Percentiles rank a stretch among this genome's conserved stretches.
These are phyloP conservation scores for Corydoras maculifer DNA, from an alignment of 2,113 vertebrate genomes.

Conservation along the genomic window DNA sequence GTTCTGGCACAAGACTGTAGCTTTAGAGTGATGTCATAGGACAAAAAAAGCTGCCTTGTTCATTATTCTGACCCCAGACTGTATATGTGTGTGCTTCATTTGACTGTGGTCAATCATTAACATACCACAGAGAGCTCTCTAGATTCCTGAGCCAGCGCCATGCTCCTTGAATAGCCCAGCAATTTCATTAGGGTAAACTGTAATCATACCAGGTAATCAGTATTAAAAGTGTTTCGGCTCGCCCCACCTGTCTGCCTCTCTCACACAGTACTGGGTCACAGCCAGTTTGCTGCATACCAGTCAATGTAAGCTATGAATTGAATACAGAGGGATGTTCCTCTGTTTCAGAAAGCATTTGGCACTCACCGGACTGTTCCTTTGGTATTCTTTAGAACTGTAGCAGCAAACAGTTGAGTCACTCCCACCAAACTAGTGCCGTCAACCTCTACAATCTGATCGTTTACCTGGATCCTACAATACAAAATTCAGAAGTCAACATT, in stretches of 20 bases:
- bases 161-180: not conserved
- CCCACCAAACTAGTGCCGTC: slow-evolving; percentile 85
- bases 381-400: slow-evolving; percentile 88
- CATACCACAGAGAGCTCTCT: slow-evolving; percentile 6
- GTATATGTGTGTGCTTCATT: slow-evolving; percentile 31
- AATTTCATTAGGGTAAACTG: slow-evolving; percentile 13
- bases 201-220: slow-evolving; percentile 6
- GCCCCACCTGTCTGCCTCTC: slow-evolving; percentile 1
- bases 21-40: not conserved
- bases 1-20: not conserved
- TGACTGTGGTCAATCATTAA: slow-evolving; percentile 45
- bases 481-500: slow-evolving; percentile 8
- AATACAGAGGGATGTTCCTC: too few relatives aligned
- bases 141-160: not conserved
- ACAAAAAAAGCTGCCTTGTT: slow-evolving; percentile 8
- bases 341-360: not conserved
- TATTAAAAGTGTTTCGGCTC: slow-evolving; percentile 1
- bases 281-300: not conserved
- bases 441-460: slow-evolving; percentile 91
- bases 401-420: slow-evolving; percentile 88
- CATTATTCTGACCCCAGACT: slow-evolving; percentile 5
- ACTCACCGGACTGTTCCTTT: slow-evolving; percentile 83
- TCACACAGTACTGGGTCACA: not conserved
- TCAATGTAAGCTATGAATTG: too few relatives aligned
- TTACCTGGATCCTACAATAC: slow-evolving; percentile 76